Conservation (phyloP, 2,888 invertebrate species). For the Bruchidius siliquastri region DNA sequence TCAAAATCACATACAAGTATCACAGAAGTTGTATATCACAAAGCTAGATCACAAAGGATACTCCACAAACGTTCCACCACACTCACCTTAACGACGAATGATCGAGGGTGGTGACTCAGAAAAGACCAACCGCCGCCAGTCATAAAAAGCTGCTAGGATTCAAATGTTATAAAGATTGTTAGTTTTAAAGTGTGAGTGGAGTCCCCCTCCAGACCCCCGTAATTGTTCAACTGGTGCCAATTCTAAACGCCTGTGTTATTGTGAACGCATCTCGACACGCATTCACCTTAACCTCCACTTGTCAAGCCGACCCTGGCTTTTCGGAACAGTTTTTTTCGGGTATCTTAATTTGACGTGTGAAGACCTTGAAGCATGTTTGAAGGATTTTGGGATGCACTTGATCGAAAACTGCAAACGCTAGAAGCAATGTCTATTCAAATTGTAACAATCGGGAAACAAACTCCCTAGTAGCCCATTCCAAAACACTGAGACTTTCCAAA, state of each 20-base stretch:
- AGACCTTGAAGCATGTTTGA: no score
- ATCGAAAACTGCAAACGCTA: no score
- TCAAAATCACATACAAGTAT: neutral
- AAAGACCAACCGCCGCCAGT: neutral
- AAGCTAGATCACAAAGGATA: neutral
- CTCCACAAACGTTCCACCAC: neutral
- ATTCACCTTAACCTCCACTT: neutral
- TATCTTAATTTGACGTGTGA: no score
- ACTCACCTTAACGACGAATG: neutral
- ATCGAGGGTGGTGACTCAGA: neutral
- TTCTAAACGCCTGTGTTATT: neutral
- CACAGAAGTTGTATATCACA: neutral
- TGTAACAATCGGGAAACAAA: no score
- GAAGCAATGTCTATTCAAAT: no score
- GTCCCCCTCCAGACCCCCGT: neutral
- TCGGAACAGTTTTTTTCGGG: neutral
- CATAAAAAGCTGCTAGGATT: neutral
- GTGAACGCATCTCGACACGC: neutral
- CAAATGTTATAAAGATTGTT: neutral
- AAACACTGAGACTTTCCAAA: no score
- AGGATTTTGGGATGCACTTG: no score
- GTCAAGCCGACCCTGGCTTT: neutral
- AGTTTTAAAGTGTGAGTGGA: neutral
- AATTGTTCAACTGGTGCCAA: neutral
- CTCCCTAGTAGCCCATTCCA: no score